phyloP scores from a whole-genome alignment of 2,888 invertebrate genomes.

The Seira ritae region DNA sequence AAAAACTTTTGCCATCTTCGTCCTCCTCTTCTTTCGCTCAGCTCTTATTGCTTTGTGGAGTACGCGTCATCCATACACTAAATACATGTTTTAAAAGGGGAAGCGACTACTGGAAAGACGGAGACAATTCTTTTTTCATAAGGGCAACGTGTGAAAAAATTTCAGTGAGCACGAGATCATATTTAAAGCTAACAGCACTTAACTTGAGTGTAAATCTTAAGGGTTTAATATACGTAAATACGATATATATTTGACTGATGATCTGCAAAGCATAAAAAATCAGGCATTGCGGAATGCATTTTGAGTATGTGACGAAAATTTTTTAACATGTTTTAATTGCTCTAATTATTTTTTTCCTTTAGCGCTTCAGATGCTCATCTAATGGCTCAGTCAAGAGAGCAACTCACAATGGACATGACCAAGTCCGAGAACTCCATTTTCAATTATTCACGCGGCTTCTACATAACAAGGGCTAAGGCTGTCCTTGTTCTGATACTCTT shows the following conservation, averaged over 20 bases:
- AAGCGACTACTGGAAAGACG: not conserved
- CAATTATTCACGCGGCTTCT: conserved; percentile 80
- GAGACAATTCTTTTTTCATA: too few relatives aligned
- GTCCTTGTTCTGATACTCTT: conserved; percentile 79
- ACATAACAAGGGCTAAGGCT: conserved; percentile 82
- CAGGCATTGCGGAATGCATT: too few relatives aligned
- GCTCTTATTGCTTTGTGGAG: not conserved
- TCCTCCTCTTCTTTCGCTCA: too few relatives aligned
- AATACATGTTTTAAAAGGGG: conserved; percentile 30
- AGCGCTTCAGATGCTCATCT: conserved; percentile 47
- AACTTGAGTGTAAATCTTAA: too few relatives aligned
- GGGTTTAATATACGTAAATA: too few relatives aligned
- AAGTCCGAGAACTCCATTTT: conserved; percentile 81
- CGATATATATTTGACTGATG: too few relatives aligned
- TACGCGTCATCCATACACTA: conserved; percentile 36
- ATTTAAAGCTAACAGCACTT: too few relatives aligned
- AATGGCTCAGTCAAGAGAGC: conserved; percentile 77
- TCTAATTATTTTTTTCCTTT: conserved; percentile 51
- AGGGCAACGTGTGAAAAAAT: too few relatives aligned
- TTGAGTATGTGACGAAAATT: too few relatives aligned
- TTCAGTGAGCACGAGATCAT: too few relatives aligned
- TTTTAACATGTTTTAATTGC: conserved; percentile 38
- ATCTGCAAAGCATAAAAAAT: too few relatives aligned
- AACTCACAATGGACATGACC: conserved; percentile 77
- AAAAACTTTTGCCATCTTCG: too few relatives aligned